Conservation (phyloP, 2,888 invertebrate species). For the Zygothrica quintamaculata region DNA sequence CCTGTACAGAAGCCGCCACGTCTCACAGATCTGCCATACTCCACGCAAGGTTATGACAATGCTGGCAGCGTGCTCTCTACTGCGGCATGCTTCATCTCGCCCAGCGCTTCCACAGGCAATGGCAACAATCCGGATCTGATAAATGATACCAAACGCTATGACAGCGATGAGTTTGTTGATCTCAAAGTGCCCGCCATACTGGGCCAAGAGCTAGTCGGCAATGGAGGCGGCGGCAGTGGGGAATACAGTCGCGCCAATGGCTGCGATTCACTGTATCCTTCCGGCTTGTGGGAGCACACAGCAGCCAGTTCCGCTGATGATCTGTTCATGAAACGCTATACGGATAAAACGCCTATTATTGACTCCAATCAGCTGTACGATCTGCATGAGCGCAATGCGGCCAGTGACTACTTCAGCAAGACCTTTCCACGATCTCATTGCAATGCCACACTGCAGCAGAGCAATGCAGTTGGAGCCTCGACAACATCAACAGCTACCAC, state of each 20-base stretch:
- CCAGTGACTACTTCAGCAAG: constrained; percentile 87
- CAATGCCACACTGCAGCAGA: constrained; percentile 61
- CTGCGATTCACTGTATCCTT: constrained; percentile 91
- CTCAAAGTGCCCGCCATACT: constrained; percentile 79
- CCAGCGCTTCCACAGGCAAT: constrained; percentile 90
- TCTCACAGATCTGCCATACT: constrained; percentile 88
- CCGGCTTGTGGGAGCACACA: constrained; percentile 89
- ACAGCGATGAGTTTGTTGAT: constrained; percentile 85
- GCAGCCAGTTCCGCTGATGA: constrained; percentile 82
- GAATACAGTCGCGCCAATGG: constrained; percentile 91
- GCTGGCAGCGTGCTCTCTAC: constrained; percentile 88
- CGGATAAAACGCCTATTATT: constrained; percentile 91
- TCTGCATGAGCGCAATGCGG: constrained; percentile 84
- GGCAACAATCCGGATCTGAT: constrained; percentile 94
- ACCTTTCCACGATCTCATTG: constrained; percentile 86
- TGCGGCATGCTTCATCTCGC: constrained; percentile 89
- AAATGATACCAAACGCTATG: constrained; percentile 91
- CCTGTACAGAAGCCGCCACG: constrained; percentile 90
- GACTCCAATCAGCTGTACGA: constrained; percentile 85
- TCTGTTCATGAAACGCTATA: constrained; percentile 87
- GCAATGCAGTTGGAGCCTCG: constrained; percentile 61
- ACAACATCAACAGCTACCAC: constrained; percentile 83
- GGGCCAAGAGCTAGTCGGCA: constrained; percentile 84
- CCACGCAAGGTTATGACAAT: constrained; percentile 89
- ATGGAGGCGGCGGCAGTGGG: constrained; percentile 86